These are phyloP conservation scores for Machimus atricapillus DNA, from an alignment of 2,888 invertebrate species.

Conservation along the genomic window DNA sequence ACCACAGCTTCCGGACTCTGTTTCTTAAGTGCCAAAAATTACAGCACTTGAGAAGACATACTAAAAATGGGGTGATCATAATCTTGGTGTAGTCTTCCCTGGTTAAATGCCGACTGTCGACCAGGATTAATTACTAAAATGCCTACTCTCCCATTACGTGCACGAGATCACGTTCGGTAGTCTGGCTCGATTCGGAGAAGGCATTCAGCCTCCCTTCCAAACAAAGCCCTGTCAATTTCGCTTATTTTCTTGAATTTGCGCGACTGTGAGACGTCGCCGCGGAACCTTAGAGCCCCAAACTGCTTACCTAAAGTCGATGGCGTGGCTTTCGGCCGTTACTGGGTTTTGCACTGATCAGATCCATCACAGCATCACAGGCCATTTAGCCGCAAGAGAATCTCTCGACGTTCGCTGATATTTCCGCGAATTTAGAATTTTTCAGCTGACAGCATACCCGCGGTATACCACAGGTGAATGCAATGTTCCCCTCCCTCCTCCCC, in stretches of 20 bases:
- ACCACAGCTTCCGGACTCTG: not conserved
- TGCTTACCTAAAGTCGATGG: not conserved
- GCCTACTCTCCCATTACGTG: not conserved
- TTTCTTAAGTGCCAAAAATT: constrained; percentile 9
- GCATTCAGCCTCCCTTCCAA: not conserved
- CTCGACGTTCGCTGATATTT: not conserved
- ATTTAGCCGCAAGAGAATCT: not conserved
- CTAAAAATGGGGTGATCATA: not conserved
- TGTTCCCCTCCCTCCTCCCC: not conserved
- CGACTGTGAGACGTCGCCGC: not conserved
- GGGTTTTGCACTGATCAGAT: not conserved
- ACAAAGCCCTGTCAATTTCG: constrained; percentile 1
- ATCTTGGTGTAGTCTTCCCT: not conserved
- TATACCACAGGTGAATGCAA: not conserved
- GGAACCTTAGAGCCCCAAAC: not conserved
- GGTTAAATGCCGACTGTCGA: not conserved
- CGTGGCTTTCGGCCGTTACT: not conserved
- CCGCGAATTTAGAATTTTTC: not conserved
- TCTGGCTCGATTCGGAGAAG: not conserved
- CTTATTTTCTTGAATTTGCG: not conserved
- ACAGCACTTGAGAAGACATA: not conserved
- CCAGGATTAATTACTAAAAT: constrained; percentile 9
- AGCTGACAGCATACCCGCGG: not conserved
- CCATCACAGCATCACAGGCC: not conserved
- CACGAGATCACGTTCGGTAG: not conserved